Base-by-base conservation (phyloP, 1,140 invertebrate species). In the Goniozus legneri region DNA sequence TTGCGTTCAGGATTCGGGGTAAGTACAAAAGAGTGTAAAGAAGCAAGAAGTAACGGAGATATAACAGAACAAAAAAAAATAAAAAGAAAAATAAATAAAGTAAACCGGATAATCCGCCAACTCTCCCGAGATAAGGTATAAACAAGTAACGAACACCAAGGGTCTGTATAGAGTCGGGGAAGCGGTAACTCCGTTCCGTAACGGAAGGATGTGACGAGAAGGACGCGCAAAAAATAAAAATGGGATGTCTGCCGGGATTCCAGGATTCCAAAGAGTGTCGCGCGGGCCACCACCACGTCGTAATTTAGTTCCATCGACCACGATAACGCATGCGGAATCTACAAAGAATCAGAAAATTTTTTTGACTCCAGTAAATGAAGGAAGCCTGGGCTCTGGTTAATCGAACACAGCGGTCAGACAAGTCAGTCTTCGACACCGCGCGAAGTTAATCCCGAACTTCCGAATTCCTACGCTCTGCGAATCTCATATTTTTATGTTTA, bases 241-340 rank as follows among this genome's bases (percentile, higher is more conserved):
- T n/a, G 4, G 10, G 24, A 48, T 52, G 45, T 20, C 45, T 42
- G 44, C 37, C 22, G 49, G 37, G 31, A 50, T 39, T 47, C 20
- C 36, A 39, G 47, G 41, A 44, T 30, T 41, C 42, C 15, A 31
- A 36, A 50, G 35, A 38, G 13, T 49, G 22, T 36, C 38, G 40
- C 44, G 52, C 54, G 62, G 63, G 58, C 73, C 71, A 75, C 65
- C 71, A 75, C 71, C 73, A 55, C 24, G 67, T 54, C 64, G 63
- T 51, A 62, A 43, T 74, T 73, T 75, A 75, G 71, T 71, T 75
- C 73, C 74, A 75, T 71, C 69, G 71, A 73, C 67, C 67, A 62
- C 65, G 73, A 70, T 75, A 76, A 69, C 71, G 69, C 73, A 75
- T 75, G 72, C 73, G 69, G 69, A 72, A 76, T 76, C 71, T 76